Evolutionary conservation across 2,888 invertebrate species (phyloP).

Genomic region (Andrena flavipes): DNA sequence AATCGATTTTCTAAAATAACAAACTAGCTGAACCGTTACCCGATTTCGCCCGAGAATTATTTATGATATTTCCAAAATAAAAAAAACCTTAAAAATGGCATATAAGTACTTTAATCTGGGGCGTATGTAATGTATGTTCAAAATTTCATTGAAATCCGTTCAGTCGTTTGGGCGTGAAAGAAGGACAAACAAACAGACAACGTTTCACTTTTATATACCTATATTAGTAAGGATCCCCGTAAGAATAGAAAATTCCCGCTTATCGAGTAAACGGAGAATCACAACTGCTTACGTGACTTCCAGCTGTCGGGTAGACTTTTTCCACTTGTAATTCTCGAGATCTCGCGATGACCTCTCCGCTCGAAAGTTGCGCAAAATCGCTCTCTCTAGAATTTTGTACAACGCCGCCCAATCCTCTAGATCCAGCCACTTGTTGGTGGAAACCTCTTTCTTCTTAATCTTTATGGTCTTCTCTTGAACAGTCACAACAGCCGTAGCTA

Average conservation of each 20-base stretch:
- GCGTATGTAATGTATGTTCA: too few relatives aligned
- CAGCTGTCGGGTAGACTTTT: slow-evolving; percentile 74
- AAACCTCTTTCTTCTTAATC: slow-evolving; percentile 72
- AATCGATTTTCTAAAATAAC: neutral
- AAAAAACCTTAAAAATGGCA: too few relatives aligned
- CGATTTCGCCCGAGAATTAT: too few relatives aligned
- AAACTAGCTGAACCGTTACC: too few relatives aligned
- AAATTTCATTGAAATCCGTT: too few relatives aligned
- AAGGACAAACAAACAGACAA: too few relatives aligned
- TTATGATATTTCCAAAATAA: too few relatives aligned
- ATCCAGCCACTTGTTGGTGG: slow-evolving; percentile 78
- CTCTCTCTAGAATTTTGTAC: slow-evolving; percentile 75
- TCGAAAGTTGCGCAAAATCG: slow-evolving; percentile 70
- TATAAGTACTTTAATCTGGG: too few relatives aligned
- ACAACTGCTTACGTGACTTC: slow-evolving; percentile 75
- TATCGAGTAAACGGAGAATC: neutral
- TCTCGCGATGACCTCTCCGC: slow-evolving; percentile 33
- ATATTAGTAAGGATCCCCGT: too few relatives aligned
- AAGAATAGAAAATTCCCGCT: neutral
- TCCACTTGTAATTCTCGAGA: slow-evolving; percentile 56
- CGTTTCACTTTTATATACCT: too few relatives aligned
- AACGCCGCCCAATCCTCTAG: slow-evolving; percentile 77
- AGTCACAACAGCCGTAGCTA: slow-evolving; percentile 77
- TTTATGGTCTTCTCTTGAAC: slow-evolving; percentile 76
- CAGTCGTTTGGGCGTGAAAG: too few relatives aligned